Evolutionary conservation across 2,888 invertebrate genomes (phyloP).

Genomic region (Mythimna loreyi): DNA sequence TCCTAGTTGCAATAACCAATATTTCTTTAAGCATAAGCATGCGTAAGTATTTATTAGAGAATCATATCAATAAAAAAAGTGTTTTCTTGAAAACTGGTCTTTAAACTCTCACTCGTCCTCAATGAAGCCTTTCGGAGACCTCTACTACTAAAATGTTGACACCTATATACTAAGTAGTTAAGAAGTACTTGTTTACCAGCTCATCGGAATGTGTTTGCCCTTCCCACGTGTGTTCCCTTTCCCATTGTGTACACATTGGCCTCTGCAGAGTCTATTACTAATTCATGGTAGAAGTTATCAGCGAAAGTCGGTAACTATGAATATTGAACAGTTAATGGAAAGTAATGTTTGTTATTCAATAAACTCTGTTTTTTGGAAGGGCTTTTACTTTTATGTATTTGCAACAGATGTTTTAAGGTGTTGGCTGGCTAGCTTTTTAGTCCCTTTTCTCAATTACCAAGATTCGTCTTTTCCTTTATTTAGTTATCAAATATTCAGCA

Average conservation of each 20-base stretch:
- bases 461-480: background rate
- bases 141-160: constrained; percentile 52
- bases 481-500: background rate
- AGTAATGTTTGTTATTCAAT: constrained; percentile 24
- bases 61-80: background rate
- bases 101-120: constrained; percentile 51
- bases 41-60: no score
- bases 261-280: constrained; percentile 27
- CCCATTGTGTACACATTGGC: constrained; percentile 60
- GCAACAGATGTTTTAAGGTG: background rate
- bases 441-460: background rate
- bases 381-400: no score
- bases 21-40: no score
- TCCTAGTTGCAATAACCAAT: background rate
- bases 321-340: constrained; percentile 44
- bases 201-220: constrained; percentile 73
- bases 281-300: constrained; percentile 43
- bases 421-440: background rate
- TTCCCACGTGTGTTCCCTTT: constrained; percentile 79
- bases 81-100: background rate
- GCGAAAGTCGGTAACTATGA: constrained; percentile 53
- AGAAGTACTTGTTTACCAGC: constrained; percentile 71
- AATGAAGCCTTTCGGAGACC: constrained; percentile 41
- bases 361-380: background rate
- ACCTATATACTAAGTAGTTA: constrained; percentile 70